Conservation (phyloP, 2,113 vertebrate genomes). For the Psephotus haematonotus region DNA sequence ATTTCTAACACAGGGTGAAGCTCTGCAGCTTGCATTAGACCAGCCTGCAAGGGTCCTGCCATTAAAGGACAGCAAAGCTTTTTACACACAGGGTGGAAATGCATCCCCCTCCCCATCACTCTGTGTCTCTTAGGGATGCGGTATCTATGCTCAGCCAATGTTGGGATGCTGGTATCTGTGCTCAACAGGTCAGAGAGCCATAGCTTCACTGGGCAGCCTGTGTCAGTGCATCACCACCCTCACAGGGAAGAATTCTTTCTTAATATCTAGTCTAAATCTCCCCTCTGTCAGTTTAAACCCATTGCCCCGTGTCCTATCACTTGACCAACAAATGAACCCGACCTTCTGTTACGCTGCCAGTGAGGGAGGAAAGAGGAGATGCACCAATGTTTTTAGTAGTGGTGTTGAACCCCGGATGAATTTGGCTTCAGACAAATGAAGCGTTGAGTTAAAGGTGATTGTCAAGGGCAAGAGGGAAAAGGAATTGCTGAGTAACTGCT, state of each 20-base stretch:
- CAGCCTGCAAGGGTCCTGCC: fast-evolving
- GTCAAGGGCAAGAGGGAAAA: background rate
- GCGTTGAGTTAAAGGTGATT: fast-evolving
- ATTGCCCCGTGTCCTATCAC: background rate
- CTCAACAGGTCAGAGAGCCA: fast-evolving
- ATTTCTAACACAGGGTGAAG: background rate
- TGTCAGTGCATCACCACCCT: background rate
- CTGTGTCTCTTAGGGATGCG: background rate
- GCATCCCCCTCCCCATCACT: background rate
- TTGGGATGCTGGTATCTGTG: background rate
- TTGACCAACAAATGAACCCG: fast-evolving
- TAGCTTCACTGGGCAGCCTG: background rate
- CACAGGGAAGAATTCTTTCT: background rate
- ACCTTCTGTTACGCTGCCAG: background rate
- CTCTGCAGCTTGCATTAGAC: fast-evolving
- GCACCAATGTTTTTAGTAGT: background rate
- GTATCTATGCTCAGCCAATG: fast-evolving
- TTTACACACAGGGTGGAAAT: background rate
- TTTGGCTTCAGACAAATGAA: background rate
- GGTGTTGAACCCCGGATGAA: background rate
- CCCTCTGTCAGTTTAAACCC: background rate
- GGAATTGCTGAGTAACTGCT: background rate
- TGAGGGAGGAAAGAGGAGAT: background rate
- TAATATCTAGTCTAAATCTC: background rate
- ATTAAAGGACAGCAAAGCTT: background rate